phyloP scores from a whole-genome alignment of 2,113 vertebrate species.

The Eulacestoma nigropectus region DNA sequence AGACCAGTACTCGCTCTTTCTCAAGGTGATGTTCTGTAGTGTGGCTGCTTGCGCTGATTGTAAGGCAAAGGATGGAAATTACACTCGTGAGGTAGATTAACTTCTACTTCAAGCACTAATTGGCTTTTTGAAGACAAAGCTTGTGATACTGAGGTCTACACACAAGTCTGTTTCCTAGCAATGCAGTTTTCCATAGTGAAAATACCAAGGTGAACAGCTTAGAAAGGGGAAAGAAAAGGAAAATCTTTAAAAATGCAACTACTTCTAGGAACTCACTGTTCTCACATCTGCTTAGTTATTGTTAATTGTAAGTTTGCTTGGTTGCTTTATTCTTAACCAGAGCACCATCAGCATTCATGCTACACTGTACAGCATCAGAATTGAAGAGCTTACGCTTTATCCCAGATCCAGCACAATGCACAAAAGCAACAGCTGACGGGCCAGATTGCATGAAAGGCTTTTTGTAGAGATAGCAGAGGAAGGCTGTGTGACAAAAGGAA shows the following conservation, averaged over 20 bases:
- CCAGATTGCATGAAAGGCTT: conserved; percentile 40
- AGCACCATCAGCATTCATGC: conserved; percentile 12
- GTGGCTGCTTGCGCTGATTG: neutral
- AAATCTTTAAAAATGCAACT: neutral
- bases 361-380: neutral
- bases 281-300: neutral
- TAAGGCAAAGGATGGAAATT: neutral
- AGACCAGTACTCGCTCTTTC: neutral
- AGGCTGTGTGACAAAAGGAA: neutral
- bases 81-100: neutral
- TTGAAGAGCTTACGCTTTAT: conserved; percentile 16
- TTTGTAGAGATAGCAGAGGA: neutral
- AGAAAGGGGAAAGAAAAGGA: neutral
- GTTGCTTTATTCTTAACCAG: neutral
- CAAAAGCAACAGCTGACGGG: conserved; percentile 46
- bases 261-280: neutral
- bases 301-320: neutral
- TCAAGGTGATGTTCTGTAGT: neutral
- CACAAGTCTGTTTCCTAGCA: neutral
- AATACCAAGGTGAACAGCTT: neutral
- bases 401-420: conserved; percentile 9
- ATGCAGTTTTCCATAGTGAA: neutral
- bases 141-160: neutral
- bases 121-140: conserved; percentile 3
- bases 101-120: neutral